Base-by-base conservation (phyloP, 2,113 vertebrate genomes). In the Megaptera novaeangliae region DNA sequence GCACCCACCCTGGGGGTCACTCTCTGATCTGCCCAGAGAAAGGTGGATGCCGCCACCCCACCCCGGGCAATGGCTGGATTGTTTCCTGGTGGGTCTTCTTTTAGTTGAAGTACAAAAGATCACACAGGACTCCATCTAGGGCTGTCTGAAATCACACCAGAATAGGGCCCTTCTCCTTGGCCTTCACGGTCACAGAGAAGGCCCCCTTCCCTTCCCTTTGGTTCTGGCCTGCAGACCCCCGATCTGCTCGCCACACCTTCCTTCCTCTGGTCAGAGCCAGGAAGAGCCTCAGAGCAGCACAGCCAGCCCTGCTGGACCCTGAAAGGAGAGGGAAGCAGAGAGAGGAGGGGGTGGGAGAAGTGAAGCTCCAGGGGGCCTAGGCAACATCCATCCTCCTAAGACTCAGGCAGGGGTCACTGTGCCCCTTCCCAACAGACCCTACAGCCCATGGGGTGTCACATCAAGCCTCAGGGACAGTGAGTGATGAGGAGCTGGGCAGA, bases 361-460 rank as follows among this genome's bases (percentile, higher is more conserved):
- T 41, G 5, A 59, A 5, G 0, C 4, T 21, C 3, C 1, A n/a
- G 36, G 39, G 31, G 5, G 15, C 23, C 68, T 14, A 3, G 1
- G 13, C 0, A 2, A 72, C 17, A 2, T 21, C 12, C 34, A 7
- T 29, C 15, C 27, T 46, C 74, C 20, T 27, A 2, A 68, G 31
- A 61, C 49, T 23, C 80, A n/a, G 31, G 6, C 69, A 46, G 25
- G 15, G 15, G 31, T 69, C 86, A 23, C 75, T 2, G 1, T 1
- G 29, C 1, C 83, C 75, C 64, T 80, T 81, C 44, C 72, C 25
- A 20, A 5, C 1, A 0, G 2, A 49, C 25, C 27, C 57, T 36
- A 15, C 0, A 17, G 74, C 34, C 83, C 10, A 18, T 1, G 5
- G n/a, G n/a, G 18, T 46, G 8, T 15, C 66, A 5, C 0, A 0